These are phyloP conservation scores for Leptinotarsa defecta DNA, from an alignment of 1,140 invertebrate species.

Conservation along the genomic window DNA sequence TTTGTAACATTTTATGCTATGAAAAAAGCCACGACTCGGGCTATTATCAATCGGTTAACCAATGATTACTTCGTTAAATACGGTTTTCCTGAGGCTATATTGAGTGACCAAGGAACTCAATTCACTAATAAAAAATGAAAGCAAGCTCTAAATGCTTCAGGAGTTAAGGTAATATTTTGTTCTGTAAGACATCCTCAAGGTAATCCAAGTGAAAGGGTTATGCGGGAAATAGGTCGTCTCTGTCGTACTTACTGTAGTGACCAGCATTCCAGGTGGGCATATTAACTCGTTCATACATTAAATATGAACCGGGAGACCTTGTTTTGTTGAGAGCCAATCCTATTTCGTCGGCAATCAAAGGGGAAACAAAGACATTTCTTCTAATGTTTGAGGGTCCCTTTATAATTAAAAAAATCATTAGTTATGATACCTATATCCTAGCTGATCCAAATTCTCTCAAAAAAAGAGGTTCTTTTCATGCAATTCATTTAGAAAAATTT, in stretches of 20 bases:
- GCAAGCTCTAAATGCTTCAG: not conserved
- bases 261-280: not conserved
- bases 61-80: not conserved
- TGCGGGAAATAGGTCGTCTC: not conserved
- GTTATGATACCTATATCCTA: not conserved
- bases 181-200: not conserved
- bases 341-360: not conserved
- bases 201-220: not conserved
- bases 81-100: not conserved
- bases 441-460: not conserved
- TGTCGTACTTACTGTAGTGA: not conserved
- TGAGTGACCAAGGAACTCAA: not conserved
- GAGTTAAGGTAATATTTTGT: not conserved
- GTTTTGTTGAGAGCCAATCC: not conserved
- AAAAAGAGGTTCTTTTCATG: not conserved
- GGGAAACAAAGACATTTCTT: not conserved
- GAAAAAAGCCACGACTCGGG: not conserved
- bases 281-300: too few species aligned
- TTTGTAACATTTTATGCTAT: not conserved
- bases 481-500: too few species aligned
- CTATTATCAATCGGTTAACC: not conserved
- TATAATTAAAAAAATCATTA: not conserved
- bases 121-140: not conserved
- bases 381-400: not conserved
- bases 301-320: too few species aligned